Base-by-base conservation (phyloP, 2,888 invertebrate species). In the Idaea dimidiata region DNA sequence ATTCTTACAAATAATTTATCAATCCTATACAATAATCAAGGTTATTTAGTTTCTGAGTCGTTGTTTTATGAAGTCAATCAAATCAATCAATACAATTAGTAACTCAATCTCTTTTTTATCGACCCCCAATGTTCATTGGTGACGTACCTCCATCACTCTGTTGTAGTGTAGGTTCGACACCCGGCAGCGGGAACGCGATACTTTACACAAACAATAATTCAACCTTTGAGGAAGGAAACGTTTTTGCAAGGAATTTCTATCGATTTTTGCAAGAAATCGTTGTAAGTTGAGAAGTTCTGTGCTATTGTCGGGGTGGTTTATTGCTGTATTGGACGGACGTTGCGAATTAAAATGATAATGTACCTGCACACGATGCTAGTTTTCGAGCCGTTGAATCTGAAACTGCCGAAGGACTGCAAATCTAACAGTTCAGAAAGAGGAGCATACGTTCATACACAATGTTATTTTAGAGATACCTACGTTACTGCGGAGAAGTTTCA, bases 221-320 rank as follows among this genome's bases (percentile, higher is more conserved):
- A 69, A 64, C 72, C 71, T 87, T 89, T 88, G 82, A 83, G 89
- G 89, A 89, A 91, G 88, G 87, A 88, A 89, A 80, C 79, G 71
- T 77, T 80, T 78, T 82, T 83, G 76, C 65, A 17, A 56, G 67
- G 68, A 61, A 65, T 59, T 65, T 63, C 70, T 71, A 10, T 56
- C 56, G 56, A 56, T 56, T 18, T 56, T 56, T 56, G 17, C 17
- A 16, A 55, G 54, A 16, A 55, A 16, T 55, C 54, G 16, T 55
- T 16, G 16, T 55, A 17, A 17, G 54, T 55, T 17, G 54, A 17
- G 54, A 55, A 55, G 7, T 55, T 24, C 3, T 24, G 24, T 24
- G 1, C 3, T 55, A 17, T 17, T 17, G 54, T 55, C 16, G 8
- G 7, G 1, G 54, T 16, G 24, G 24, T 43, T 43, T 43, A 43